Percentiles rank a stretch among this genome's conserved stretches.
phyloP scores from a whole-genome alignment of 2,888 invertebrate genomes.

The Cephonodes hylas region DNA sequence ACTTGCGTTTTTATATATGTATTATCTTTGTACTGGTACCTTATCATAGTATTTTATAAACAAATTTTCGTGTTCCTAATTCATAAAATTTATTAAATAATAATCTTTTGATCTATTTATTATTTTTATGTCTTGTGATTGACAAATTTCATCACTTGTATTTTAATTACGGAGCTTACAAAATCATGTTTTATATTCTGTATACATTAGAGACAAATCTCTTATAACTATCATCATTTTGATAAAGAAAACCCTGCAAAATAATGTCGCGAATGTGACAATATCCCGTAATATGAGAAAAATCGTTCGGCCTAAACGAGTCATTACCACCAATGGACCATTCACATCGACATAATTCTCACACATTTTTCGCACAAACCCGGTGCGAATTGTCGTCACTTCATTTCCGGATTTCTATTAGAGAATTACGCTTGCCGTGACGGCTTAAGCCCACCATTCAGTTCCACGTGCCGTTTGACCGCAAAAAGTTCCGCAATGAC shows the following conservation, averaged over 20 bases:
- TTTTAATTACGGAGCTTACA: too few species aligned
- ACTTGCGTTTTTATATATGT: too few species aligned
- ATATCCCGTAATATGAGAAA: background rate
- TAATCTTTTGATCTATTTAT: too few species aligned
- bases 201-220: too few species aligned
- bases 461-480: background rate
- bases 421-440: background rate
- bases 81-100: too few species aligned
- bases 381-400: constrained; percentile 5
- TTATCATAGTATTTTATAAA: too few species aligned
- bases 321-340: background rate
- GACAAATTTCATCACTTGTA: too few species aligned
- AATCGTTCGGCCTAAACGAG: background rate
- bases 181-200: too few species aligned
- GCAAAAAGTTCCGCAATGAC: background rate
- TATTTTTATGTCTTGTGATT: too few species aligned
- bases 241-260: background rate
- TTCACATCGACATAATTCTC: background rate
- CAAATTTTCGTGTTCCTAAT: too few species aligned
- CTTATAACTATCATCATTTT: background rate
- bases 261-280: background rate
- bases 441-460: constrained; percentile 2
- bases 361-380: background rate
- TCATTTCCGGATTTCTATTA: constrained; percentile 11
- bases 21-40: too few species aligned